Conservation (phyloP, 2,113 vertebrate genomes). For the Isurus oxyrinchus region DNA sequence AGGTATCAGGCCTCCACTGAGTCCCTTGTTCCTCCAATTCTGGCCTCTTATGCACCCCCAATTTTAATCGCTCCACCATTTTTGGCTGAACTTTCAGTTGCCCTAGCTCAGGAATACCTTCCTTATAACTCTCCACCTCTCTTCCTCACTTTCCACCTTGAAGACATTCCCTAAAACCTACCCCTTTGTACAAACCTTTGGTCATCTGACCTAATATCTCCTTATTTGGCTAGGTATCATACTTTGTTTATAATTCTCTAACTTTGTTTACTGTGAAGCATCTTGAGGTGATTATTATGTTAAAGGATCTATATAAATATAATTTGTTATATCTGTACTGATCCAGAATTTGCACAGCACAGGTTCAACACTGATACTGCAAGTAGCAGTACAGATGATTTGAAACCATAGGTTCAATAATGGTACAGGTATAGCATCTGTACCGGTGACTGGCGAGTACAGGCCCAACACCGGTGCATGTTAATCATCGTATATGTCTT, state of each 20-base stretch:
- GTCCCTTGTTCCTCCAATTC: too few species aligned
- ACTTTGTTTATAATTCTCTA: background rate
- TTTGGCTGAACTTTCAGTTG: background rate
- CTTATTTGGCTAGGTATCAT: background rate
- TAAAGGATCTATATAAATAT: background rate
- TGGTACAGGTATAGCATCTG: background rate
- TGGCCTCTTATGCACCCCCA: background rate
- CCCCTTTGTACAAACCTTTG: background rate
- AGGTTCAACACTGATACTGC: background rate
- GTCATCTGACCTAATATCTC: background rate
- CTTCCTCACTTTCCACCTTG: background rate
- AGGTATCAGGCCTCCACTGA: too few species aligned
- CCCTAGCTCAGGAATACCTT: background rate
- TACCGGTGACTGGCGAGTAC: background rate
- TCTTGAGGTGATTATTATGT: background rate
- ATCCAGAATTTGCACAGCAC: background rate
- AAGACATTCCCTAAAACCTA: background rate
- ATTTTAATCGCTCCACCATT: background rate
- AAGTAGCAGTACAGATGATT: background rate
- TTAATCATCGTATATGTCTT: background rate
- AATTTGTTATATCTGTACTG: background rate
- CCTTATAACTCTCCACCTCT: background rate
- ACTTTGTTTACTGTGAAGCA: background rate
- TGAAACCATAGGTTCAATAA: background rate
- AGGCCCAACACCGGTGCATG: background rate